Evolutionary conservation across 2,888 invertebrate species (phyloP).

Genomic region (Serripes groenlandicus): DNA sequence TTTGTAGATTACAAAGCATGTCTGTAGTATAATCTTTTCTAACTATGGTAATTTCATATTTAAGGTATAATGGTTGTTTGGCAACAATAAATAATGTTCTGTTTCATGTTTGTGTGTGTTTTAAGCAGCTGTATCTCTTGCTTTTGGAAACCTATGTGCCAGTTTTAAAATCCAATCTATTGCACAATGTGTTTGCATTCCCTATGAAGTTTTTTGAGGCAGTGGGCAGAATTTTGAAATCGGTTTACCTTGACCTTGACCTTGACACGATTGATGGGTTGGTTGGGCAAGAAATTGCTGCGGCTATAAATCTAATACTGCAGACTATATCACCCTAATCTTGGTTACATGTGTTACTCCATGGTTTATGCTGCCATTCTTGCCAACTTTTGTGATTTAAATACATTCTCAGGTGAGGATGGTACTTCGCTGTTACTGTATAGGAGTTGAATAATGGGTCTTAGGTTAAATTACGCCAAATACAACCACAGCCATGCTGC

Average conservation of each 20-base stretch:
- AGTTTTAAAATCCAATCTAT: conserved; percentile 53
- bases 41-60: too few species aligned
- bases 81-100: too few species aligned
- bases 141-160: conserved; percentile 40
- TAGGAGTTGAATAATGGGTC: too few species aligned
- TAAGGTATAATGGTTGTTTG: too few species aligned
- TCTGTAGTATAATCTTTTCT: too few species aligned
- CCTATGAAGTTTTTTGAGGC: conserved; percentile 83
- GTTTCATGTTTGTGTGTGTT: neutral
- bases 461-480: too few species aligned
- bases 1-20: too few species aligned
- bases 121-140: conserved; percentile 1
- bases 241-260: conserved; percentile 82
- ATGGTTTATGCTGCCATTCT: conserved; percentile 74
- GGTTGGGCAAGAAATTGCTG: conserved; percentile 73
- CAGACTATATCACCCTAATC: conserved; percentile 74
- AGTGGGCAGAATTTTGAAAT: conserved; percentile 80
- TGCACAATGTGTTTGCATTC: conserved; percentile 63
- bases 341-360: conserved; percentile 81
- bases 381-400: conserved; percentile 83
- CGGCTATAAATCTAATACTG: conserved; percentile 71
- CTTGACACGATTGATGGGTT: conserved; percentile 80
- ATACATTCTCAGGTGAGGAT: conserved; percentile 80
- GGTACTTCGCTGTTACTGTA: too few species aligned
- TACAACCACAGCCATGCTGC: too few species aligned